Conservation (phyloP, 2,113 vertebrate species). For the Tetraodon nigroviridis region DNA sequence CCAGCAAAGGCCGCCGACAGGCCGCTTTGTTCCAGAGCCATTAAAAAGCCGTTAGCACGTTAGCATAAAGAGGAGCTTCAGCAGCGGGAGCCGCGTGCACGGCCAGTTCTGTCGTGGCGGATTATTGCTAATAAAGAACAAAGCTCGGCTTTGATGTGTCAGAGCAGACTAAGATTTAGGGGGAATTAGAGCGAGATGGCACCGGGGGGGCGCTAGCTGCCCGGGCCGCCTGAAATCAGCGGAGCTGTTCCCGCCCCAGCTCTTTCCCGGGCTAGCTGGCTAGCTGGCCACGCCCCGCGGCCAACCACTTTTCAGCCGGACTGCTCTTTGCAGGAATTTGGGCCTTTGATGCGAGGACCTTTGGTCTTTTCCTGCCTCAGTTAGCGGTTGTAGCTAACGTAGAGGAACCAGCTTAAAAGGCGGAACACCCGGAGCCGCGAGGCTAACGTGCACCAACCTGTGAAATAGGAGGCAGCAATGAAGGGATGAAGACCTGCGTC, state of each 20-base stretch:
- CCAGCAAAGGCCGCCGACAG: conserved; percentile 94
- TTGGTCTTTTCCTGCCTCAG: not conserved
- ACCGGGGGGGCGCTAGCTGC: not conserved
- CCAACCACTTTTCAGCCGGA: too few relatives aligned
- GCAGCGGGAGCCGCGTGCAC: not conserved
- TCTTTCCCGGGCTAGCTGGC: conserved; percentile 29
- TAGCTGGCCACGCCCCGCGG: not conserved
- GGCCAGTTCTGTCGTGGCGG: too few relatives aligned
- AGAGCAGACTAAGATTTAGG: not conserved
- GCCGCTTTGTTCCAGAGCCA: conserved; percentile 76
- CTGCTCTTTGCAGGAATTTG: not conserved
- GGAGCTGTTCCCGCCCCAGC: conserved; percentile 24
- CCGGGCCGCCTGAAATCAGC: conserved; percentile 87
- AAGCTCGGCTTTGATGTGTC: not conserved
- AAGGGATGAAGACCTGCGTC: conserved; percentile 90
- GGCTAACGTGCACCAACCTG: conserved; percentile 76
- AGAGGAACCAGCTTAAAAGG: not conserved
- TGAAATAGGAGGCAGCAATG: conserved; percentile 88
- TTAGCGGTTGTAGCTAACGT: too few relatives aligned
- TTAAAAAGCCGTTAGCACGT: conserved; percentile 85
- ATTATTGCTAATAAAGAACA: not conserved
- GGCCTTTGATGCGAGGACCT: not conserved
- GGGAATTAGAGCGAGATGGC: too few relatives aligned
- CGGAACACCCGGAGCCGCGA: not conserved
- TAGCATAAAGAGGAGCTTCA: conserved; percentile 18